Evolutionary conservation across 2,797 vertebrate genomes (phyloP).

Genomic region (Avahi laniger): DNA sequence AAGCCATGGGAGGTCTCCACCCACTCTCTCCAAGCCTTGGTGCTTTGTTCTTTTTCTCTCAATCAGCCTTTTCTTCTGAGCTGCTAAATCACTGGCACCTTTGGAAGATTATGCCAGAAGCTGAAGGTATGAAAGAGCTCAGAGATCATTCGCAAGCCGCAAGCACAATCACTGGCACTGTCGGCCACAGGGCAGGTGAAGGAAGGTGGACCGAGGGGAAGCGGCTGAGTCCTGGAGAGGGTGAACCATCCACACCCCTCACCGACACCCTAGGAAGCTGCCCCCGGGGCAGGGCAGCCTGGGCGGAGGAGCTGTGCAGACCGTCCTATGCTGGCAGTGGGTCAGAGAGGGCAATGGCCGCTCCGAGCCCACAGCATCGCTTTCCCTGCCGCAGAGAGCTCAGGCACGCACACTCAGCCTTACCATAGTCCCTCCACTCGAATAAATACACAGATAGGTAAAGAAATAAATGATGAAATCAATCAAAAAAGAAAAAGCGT

Average conservation of each 20-base stretch:
- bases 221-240: not conserved
- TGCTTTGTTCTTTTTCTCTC: not conserved
- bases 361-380: not conserved
- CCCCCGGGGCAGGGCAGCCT: not conserved
- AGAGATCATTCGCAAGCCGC: not conserved
- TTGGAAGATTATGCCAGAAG: not conserved
- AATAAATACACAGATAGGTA: not conserved
- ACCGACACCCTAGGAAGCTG: not conserved
- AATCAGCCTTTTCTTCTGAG: not conserved
- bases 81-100: not conserved
- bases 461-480: not conserved
- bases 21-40: not conserved
- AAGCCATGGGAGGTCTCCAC: not conserved
- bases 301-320: not conserved
- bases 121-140: not conserved
- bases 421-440: not conserved
- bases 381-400: not conserved
- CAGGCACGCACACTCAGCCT: not conserved
- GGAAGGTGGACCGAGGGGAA: not conserved
- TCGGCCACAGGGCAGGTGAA: not conserved
- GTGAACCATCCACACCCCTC: too few species aligned
- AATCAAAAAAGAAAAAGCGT: not conserved
- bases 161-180: not conserved
- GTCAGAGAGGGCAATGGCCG: not conserved
- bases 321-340: not conserved